phyloP scores from a whole-genome alignment of 2,113 vertebrate species.

The Carassius carassius region DNA sequence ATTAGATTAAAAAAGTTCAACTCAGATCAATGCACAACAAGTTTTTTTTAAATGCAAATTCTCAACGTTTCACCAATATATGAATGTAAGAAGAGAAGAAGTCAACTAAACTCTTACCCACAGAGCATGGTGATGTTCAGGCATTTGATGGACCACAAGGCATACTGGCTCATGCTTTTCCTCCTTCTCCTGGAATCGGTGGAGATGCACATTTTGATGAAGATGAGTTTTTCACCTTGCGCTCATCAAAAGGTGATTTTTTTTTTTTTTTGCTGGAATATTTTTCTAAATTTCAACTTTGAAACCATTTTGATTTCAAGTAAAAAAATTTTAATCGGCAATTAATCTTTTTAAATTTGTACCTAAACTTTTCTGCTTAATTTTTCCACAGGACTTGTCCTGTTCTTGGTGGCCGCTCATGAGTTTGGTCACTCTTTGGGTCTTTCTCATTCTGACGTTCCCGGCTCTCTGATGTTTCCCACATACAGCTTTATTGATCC shows the following conservation, averaged over 20 bases:
- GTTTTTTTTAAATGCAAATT: too few relatives aligned
- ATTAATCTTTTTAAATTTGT: neutral
- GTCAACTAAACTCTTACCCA: neutral
- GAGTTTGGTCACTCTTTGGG: conserved; percentile 67
- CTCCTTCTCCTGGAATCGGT: conserved; percentile 70
- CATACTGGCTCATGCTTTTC: conserved; percentile 82
- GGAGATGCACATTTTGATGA: conserved; percentile 91
- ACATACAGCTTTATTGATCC: conserved; percentile 77
- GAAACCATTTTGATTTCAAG: neutral
- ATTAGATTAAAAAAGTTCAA: too few relatives aligned
- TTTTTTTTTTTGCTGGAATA: neutral
- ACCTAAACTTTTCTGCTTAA: neutral
- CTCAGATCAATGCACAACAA: too few relatives aligned
- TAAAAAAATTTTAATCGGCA: neutral
- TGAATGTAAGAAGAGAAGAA: too few relatives aligned
- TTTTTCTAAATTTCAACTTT: neutral
- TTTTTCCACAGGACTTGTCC: conserved; percentile 74
- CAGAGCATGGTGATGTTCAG: conserved; percentile 80
- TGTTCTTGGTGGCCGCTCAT: conserved; percentile 90
- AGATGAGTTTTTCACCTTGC: conserved; percentile 76
- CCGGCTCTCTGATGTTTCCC: conserved; percentile 89
- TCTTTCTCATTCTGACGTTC: conserved; percentile 82
- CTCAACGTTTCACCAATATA: too few relatives aligned
- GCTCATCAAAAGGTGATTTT: conserved; percentile 60
- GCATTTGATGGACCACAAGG: conserved; percentile 80